A percentile compares a stretch with the other conserved stretches of the same genome.
Evolutionary conservation across 2,888 invertebrate genomes (phyloP).

Genomic region (Nomada lathburiana): DNA sequence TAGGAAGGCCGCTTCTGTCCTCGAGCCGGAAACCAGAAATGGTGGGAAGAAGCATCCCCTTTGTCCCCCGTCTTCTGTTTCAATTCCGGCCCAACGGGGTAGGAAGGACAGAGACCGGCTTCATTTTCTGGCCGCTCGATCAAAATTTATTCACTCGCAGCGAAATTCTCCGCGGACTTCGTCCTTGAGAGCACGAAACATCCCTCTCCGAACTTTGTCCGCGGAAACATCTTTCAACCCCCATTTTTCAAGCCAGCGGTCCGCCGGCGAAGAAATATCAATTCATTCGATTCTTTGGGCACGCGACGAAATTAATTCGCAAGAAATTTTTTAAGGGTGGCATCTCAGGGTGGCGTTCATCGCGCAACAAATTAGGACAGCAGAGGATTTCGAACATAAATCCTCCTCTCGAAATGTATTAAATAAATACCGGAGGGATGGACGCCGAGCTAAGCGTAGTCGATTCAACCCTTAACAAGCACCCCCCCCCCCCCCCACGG

Average conservation of each 20-base stretch:
- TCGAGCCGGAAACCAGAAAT: slow-evolving; percentile 25
- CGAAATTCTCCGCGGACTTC: slow-evolving; percentile 50
- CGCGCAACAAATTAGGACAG: too few species aligned
- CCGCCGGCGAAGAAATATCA: too few species aligned
- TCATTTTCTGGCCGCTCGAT: slow-evolving; percentile 45
- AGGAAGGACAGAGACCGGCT: neutral
- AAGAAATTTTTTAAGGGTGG: too few species aligned
- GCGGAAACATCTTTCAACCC: neutral
- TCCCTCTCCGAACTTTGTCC: slow-evolving; percentile 16
- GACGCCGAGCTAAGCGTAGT: too few species aligned
- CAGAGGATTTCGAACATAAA: too few species aligned
- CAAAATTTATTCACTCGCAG: slow-evolving; percentile 67
- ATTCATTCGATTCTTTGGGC: too few species aligned
- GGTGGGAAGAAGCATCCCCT: neutral
- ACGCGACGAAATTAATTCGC: too few species aligned
- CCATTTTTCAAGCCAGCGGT: neutral
- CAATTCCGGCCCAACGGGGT: slow-evolving; percentile 17
- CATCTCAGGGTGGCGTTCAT: too few species aligned
- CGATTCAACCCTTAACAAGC: too few species aligned
- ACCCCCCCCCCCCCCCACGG: too few species aligned
- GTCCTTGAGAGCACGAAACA: slow-evolving; percentile 24
- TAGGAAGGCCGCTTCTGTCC: slow-evolving; percentile 53
- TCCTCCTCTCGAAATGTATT: too few species aligned
- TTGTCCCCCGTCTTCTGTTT: neutral
- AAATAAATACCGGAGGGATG: too few species aligned